phyloP scores from a whole-genome alignment of 1,140 invertebrate genomes.

The Pomphorhynchus laevis region DNA sequence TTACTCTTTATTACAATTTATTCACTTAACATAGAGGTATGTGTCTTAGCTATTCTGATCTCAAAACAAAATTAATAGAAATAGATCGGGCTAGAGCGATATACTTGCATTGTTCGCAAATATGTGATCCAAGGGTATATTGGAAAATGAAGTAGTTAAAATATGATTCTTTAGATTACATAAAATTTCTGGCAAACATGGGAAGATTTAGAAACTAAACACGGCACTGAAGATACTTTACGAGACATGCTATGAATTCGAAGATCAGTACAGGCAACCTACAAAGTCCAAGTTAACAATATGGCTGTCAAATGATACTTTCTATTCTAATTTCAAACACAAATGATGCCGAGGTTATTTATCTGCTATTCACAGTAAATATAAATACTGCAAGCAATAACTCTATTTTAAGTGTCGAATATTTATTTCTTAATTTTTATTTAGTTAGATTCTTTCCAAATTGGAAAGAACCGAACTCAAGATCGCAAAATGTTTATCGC shows the following conservation, averaged over 20 bases:
- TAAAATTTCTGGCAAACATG: slow-evolving; percentile 78
- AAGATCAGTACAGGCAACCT: slow-evolving; percentile 68
- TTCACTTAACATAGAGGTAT: slow-evolving; percentile 42
- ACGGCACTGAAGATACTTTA: slow-evolving; percentile 96
- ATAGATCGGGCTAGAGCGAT: slow-evolving; percentile 76
- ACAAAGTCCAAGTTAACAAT: too few relatives aligned
- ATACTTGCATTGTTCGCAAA: slow-evolving; percentile 84
- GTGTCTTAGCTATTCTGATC: slow-evolving; percentile 70
- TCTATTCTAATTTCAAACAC: too few relatives aligned
- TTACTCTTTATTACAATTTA: too few relatives aligned
- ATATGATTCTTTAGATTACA: slow-evolving; percentile 29
- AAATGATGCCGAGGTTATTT: too few relatives aligned
- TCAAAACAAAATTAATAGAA: slow-evolving; percentile 86
- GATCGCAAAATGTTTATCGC: too few relatives aligned
- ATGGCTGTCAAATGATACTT: too few relatives aligned
- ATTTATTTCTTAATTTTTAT: too few relatives aligned
- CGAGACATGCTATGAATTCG: slow-evolving; percentile 90
- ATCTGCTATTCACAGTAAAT: too few relatives aligned
- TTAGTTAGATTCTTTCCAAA: too few relatives aligned
- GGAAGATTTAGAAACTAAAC: slow-evolving; percentile 93
- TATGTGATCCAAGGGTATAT: slow-evolving; percentile 61
- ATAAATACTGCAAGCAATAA: too few relatives aligned
- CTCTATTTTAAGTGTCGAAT: too few relatives aligned
- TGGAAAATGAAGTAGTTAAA: not conserved
- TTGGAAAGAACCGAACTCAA: too few relatives aligned